Evolutionary conservation across 1,140 invertebrate species (phyloP).

Genomic region (Zaprionus taronus): DNA sequence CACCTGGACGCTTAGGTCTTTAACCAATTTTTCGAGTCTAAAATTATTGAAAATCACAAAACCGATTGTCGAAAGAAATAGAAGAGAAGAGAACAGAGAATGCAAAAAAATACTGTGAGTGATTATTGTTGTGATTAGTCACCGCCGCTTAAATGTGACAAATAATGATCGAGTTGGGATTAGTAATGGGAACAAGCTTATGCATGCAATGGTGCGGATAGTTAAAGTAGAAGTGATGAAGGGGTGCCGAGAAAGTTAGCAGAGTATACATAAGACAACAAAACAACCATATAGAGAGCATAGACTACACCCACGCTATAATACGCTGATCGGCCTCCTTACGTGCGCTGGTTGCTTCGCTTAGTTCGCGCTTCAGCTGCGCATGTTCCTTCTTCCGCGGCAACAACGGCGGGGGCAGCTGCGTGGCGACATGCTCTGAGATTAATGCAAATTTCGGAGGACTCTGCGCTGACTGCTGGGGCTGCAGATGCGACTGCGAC

Average conservation of each 20-base stretch:
- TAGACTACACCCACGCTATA: constrained; percentile 85
- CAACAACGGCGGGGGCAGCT: constrained; percentile 61
- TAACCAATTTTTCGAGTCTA: constrained; percentile 84
- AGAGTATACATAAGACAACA: constrained; percentile 1
- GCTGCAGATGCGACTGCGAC: not conserved
- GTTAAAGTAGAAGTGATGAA: not conserved
- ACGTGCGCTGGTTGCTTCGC: constrained; percentile 85
- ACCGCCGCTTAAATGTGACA: constrained; percentile 29
- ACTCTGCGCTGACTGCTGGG: constrained; percentile 30
- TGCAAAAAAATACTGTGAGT: constrained; percentile 64
- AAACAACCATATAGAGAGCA: constrained; percentile 67
- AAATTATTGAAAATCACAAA: constrained; percentile 33
- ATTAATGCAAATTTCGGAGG: constrained; percentile 71
- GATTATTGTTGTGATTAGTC: constrained; percentile 51
- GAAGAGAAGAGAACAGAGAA: constrained; percentile 69
- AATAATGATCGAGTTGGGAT: not conserved
- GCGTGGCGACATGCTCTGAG: constrained; percentile 31
- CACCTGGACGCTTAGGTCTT: constrained; percentile 70
- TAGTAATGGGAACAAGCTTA: not conserved
- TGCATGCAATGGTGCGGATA: constrained; percentile 26
- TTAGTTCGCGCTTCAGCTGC: constrained; percentile 85
- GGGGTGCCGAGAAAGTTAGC: not conserved
- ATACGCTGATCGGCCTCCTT: constrained; percentile 86
- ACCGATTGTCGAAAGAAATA: constrained; percentile 6
- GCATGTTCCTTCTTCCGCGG: constrained; percentile 67